Percentiles rank a stretch among this genome's conserved stretches.
Conservation (phyloP, 2,888 invertebrate species). For the Hyppa rectilinea region DNA sequence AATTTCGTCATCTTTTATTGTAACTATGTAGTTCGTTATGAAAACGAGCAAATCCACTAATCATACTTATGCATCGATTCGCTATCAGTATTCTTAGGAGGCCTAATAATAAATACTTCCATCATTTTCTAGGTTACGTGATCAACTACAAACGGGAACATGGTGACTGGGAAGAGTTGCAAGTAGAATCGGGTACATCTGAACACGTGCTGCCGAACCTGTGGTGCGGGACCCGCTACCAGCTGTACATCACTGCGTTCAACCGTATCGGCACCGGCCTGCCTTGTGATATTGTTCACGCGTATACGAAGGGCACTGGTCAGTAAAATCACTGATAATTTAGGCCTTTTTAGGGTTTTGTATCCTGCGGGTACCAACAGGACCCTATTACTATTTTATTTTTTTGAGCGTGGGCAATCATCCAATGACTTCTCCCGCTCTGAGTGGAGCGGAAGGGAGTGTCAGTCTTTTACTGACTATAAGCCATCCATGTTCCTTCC, state of each 20-base stretch:
- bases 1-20: background rate
- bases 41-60: background rate
- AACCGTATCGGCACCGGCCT: conserved; percentile 97
- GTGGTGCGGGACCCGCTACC: conserved; percentile 97
- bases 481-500: too few species aligned
- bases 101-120: background rate
- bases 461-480: too few species aligned
- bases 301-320: conserved; percentile 95
- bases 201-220: conserved; percentile 95
- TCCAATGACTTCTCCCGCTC: too few species aligned
- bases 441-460: too few species aligned
- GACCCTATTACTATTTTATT: too few species aligned
- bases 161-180: conserved; percentile 97
- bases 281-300: conserved; percentile 96
- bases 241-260: conserved; percentile 97
- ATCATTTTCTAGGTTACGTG: conserved; percentile 92
- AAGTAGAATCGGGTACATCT: conserved; percentile 95
- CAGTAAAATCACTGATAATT: conserved; percentile 55
- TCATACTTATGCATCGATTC: background rate
- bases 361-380: background rate
- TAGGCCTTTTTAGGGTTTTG: background rate
- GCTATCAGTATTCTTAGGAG: background rate
- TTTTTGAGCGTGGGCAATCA: too few species aligned
- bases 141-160: conserved; percentile 97
- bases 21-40: background rate